Percentiles rank a stretch among this genome's conserved stretches.
phyloP scores from a whole-genome alignment of 1,140 invertebrate species.

The Sminthurides bifidus region DNA sequence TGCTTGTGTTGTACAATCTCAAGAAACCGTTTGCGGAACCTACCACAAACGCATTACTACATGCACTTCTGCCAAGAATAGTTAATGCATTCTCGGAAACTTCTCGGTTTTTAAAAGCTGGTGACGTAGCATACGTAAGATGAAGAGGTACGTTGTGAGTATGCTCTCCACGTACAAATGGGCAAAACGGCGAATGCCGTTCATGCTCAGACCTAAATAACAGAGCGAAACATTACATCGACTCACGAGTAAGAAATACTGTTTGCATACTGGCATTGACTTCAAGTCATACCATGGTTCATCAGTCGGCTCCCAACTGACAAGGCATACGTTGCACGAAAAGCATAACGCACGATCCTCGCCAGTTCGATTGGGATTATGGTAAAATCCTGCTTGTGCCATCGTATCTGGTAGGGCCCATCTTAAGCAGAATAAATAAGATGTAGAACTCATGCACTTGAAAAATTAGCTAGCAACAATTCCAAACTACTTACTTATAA shows the following conservation, averaged over 20 bases:
- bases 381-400: slow-evolving; percentile 91
- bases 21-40: slow-evolving; percentile 48
- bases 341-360: slow-evolving; percentile 92
- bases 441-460: background rate
- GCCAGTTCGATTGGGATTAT: slow-evolving; percentile 73
- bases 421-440: slow-evolving; percentile 39
- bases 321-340: slow-evolving; percentile 80
- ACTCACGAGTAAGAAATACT: background rate
- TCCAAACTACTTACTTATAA: slow-evolving; percentile 66
- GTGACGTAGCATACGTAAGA: slow-evolving; percentile 75
- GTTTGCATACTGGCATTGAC: background rate
- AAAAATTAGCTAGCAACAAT: background rate
- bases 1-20: slow-evolving; percentile 64
- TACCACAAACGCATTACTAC: slow-evolving; percentile 46
- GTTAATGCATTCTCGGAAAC: slow-evolving; percentile 45
- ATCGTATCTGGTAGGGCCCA: slow-evolving; percentile 89
- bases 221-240: background rate
- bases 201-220: slow-evolving; percentile 74
- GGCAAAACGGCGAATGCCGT: slow-evolving; percentile 79
- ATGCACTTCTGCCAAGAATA: slow-evolving; percentile 57
- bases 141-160: slow-evolving; percentile 89
- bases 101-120: slow-evolving; percentile 46
- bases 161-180: slow-evolving; percentile 85
- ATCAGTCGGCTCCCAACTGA: slow-evolving; percentile 91
- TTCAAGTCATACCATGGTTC: slow-evolving; percentile 57